Percentiles rank a stretch among this genome's conserved stretches.
Conservation (phyloP, 2,888 invertebrate genomes). For the Seladonia tumulorum region DNA sequence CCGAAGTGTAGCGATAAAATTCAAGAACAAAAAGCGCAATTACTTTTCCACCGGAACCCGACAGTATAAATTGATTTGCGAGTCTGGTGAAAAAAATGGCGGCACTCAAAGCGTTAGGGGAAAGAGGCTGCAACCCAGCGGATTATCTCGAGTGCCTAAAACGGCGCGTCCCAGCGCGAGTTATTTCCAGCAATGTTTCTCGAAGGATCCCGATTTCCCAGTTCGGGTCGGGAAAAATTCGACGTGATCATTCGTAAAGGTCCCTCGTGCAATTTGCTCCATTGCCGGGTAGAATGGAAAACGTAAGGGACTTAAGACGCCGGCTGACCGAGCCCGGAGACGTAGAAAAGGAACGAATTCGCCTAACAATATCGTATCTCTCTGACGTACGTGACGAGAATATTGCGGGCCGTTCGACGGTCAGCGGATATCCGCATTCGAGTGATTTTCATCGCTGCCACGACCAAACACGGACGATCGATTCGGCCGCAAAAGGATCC, state of each 20-base stretch:
- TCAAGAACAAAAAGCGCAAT: no score
- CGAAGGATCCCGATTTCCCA: constrained; percentile 20
- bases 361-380: constrained; percentile 73
- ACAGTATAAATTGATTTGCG: background rate
- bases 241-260: constrained; percentile 45
- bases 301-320: constrained; percentile 23
- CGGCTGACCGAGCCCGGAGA: background rate
- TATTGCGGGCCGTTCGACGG: constrained; percentile 59
- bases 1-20: no score
- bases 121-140: background rate
- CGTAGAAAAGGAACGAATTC: constrained; percentile 48
- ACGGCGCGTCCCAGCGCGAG: background rate
- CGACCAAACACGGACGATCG: constrained; percentile 31
- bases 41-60: no score
- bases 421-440: constrained; percentile 50
- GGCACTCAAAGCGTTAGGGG: background rate
- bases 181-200: background rate
- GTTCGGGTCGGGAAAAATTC: constrained; percentile 1
- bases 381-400: constrained; percentile 70
- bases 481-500: constrained; percentile 47
- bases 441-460: constrained; percentile 42
- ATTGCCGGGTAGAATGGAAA: constrained; percentile 44
- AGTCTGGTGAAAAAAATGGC: background rate
- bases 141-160: background rate
- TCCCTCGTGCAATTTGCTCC: constrained; percentile 53